Evolutionary conservation across 2,797 vertebrate genomes (phyloP).

Genomic region (Aplochiton taeniatus): DNA sequence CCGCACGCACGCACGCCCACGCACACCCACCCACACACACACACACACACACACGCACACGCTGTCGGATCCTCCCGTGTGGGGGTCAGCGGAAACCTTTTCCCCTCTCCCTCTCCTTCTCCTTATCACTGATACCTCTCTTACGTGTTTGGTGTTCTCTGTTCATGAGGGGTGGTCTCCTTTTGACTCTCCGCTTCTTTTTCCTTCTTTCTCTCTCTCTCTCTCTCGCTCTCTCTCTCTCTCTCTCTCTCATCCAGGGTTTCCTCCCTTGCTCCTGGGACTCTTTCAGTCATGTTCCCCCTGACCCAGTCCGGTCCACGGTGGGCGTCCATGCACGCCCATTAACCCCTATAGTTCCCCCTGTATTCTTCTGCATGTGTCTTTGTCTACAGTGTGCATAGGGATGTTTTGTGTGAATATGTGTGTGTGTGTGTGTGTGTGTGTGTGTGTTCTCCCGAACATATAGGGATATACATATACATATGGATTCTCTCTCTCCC

Average conservation of each 20-base stretch:
- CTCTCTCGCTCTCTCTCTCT: background rate
- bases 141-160: constrained; percentile 35
- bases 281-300: background rate
- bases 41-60: constrained; percentile 7
- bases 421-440: background rate
- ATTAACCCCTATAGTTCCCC: background rate
- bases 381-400: background rate
- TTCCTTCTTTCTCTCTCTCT: constrained; percentile 15
- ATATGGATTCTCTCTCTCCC: constrained; percentile 6
- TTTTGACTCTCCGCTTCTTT: constrained; percentile 2
- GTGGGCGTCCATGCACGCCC: background rate
- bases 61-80: background rate
- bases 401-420: background rate
- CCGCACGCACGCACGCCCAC: constrained; percentile 56
- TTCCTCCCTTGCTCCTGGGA: constrained; percentile 20
- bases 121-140: constrained; percentile 42
- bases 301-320: constrained; percentile 36
- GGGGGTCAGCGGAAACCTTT: constrained; percentile 29
- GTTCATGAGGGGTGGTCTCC: constrained; percentile 17
- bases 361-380: too few species aligned
- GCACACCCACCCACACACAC: constrained; percentile 13
- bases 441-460: background rate
- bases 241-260: constrained; percentile 7
- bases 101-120: constrained; percentile 32
- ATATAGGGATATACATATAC: too few species aligned